Conservation (phyloP, 2,113 vertebrate species). For the Anser cygnoides region DNA sequence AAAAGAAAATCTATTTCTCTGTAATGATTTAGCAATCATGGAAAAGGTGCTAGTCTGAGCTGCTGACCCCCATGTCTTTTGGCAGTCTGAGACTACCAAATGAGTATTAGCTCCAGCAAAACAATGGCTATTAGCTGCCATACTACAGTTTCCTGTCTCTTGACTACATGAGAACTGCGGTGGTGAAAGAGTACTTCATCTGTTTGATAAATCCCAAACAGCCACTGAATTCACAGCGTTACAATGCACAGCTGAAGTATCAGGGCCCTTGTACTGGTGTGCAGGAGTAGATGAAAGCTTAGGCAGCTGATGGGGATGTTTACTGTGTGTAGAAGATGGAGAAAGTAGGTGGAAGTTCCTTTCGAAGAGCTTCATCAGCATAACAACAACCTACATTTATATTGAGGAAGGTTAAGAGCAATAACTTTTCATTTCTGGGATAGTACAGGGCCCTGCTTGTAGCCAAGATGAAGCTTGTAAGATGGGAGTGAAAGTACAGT, state of each 20-base stretch:
- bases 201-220: neutral
- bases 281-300: neutral
- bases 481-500: neutral
- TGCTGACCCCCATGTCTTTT: neutral
- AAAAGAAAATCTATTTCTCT: constrained; percentile 9
- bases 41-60: constrained; percentile 40
- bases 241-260: neutral
- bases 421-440: neutral
- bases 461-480: neutral
- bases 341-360: neutral
- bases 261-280: neutral
- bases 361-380: neutral
- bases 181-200: neutral
- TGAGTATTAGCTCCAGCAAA: neutral
- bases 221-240: neutral
- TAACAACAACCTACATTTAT: neutral
- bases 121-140: neutral
- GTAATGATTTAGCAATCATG: neutral
- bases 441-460: neutral
- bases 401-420: neutral
- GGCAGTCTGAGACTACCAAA: neutral
- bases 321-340: neutral
- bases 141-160: neutral
- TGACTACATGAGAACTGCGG: neutral
- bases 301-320: neutral